These are phyloP conservation scores for Drosophila ohnishii DNA, from an alignment of 1,140 invertebrate species.

Conservation along the genomic window DNA sequence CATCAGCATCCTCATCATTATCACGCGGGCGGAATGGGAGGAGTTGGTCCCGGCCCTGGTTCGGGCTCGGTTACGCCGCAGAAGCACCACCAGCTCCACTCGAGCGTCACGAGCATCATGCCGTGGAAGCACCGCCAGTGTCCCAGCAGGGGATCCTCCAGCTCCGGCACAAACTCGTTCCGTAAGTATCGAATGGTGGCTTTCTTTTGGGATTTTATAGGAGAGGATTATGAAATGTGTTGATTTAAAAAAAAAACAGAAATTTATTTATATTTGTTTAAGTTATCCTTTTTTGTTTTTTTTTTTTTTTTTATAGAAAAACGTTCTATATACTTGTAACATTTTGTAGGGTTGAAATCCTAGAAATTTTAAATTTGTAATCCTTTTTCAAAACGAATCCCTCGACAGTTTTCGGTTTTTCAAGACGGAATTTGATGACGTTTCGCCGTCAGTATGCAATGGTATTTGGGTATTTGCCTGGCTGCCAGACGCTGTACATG, in stretches of 20 bases:
- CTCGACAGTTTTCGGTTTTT: neutral
- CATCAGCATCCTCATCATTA: conserved; percentile 66
- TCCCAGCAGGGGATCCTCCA: conserved; percentile 80
- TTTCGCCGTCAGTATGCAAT: conserved; percentile 14
- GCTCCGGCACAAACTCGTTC: conserved; percentile 81
- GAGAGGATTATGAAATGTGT: neutral
- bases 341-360: neutral
- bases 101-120: conserved; percentile 79
- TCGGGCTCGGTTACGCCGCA: conserved; percentile 62
- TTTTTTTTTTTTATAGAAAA: neutral
- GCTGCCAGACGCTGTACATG: conserved; percentile 39
- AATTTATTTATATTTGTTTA: neutral
- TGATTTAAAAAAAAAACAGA: neutral
- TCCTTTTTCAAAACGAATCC: neutral
- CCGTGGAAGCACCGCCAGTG: conserved; percentile 82
- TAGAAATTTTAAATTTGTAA: too few species aligned
- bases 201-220: neutral
- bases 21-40: conserved; percentile 48
- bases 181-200: conserved; percentile 62
- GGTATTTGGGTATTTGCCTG: conserved; percentile 16
- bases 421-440: conserved; percentile 15
- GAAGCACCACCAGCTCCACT: conserved; percentile 75
- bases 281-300: neutral
- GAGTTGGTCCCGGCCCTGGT: conserved; percentile 12
- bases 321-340: neutral